Base-by-base conservation (phyloP, 1,140 invertebrate species). In the Drosophila quadrilineata region DNA sequence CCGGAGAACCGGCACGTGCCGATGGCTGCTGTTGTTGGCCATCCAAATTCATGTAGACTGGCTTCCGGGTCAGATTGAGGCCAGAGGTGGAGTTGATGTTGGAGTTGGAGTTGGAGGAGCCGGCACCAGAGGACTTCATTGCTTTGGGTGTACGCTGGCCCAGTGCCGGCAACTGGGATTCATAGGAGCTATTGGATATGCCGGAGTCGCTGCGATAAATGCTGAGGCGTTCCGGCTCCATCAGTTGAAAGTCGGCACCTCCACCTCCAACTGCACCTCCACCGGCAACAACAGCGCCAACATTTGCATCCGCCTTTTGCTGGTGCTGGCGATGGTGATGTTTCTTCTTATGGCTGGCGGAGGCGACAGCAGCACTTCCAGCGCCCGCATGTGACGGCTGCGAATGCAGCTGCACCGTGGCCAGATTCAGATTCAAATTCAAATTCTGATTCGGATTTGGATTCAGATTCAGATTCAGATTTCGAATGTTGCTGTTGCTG, bases 191-290 rank as follows among this genome's bases (percentile, higher is more conserved):
- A 40, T 89, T 89, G 3, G 88, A 89, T 26, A 89, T 89, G 22
- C 88, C 88, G n/a, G 88, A 89, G 63, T 89, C 88, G 50, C 88
- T 89, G 36, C 88, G 73, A 70, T 89, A 89, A 54, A 89, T 89
- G 48, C 82, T 89, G 0, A 88, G 40, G 5, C 87, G 73, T 58
- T 89, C 87, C 1, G 86, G 77, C 43, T 89, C 85, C 36, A 89
- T 75, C 8, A 87, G 50, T 45, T 88, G 72, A 12, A 87, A 69
- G 22, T 87, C 72, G 3, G 64, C 31, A 22, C 50, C n/a, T n/a
- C n/a, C n/a, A n/a, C n/a, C n/a, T n/a, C n/a, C n/a, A n/a, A n/a
- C n/a, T n/a, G n/a, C n/a, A n/a, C n/a, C n/a, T n/a, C n/a, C n/a
- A n/a, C n/a, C n/a, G n/a, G n/a, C 60, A 10, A 22, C 48, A 8